A percentile compares a stretch with the other conserved stretches of the same genome.
Evolutionary conservation across 2,888 invertebrate genomes (phyloP).

Genomic region (Fragum sueziense): DNA sequence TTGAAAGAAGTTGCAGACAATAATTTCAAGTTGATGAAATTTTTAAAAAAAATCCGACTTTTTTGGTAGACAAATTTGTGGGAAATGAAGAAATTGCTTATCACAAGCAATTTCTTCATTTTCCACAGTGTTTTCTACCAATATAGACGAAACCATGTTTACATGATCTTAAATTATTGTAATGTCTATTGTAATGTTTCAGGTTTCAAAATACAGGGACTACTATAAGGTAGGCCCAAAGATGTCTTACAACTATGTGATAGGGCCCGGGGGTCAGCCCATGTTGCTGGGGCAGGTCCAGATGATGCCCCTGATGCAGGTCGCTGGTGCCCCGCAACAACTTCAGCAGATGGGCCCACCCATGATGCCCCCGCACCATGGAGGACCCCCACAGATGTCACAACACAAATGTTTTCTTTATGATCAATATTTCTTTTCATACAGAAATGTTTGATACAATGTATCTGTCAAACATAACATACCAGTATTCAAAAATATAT

Average conservation of each 20-base stretch:
- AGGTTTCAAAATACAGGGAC: background rate
- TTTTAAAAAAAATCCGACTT: no score
- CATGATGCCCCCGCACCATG: conserved; percentile 58
- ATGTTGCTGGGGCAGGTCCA: conserved; percentile 79
- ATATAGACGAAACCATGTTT: no score
- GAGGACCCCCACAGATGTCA: conserved; percentile 62
- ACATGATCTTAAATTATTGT: no score
- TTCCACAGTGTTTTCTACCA: no score
- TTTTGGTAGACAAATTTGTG: no score
- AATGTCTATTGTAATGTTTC: background rate
- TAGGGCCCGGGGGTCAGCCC: conserved; percentile 81
- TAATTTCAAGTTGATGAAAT: no score
- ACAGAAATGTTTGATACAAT: conserved; percentile 99
- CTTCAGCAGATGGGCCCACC: conserved; percentile 55
- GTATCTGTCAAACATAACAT: conserved; percentile 99
- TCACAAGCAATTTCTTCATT: no score
- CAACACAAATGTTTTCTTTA: no score
- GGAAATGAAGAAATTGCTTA: no score
- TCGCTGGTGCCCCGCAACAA: conserved; percentile 61
- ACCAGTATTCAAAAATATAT: conserved; percentile 95
- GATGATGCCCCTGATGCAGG: conserved; percentile 68
- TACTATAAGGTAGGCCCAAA: conserved; percentile 21
- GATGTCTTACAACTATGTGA: conserved; percentile 79
- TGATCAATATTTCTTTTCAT: no score
- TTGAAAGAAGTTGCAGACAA: background rate